Conservation (phyloP, 2,113 vertebrate genomes). For the Phrynosoma blainvillii region DNA sequence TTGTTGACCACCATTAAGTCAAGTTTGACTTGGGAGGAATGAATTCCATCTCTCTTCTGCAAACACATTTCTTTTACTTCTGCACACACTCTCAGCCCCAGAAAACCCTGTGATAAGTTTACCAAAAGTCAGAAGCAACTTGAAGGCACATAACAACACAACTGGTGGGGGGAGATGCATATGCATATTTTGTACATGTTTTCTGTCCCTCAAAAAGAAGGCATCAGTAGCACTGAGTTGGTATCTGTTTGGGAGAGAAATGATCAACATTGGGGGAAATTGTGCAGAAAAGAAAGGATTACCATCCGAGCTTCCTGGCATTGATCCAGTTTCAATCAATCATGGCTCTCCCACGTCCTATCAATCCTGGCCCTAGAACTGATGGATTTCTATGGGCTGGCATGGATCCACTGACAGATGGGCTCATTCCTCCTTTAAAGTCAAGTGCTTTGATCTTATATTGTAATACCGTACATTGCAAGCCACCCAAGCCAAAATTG, state of each 20-base stretch:
- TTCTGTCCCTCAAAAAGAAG: background rate
- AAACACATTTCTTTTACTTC: no score
- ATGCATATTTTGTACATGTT: background rate
- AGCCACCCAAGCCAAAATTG: slow-evolving; percentile 53
- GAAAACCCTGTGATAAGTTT: no score
- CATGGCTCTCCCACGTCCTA: background rate
- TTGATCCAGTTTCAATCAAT: background rate
- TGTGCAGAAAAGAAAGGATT: background rate
- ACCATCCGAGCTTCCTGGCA: background rate
- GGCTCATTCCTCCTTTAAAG: slow-evolving; percentile 38
- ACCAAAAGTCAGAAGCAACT: no score
- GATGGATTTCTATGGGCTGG: background rate
- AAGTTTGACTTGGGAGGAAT: no score
- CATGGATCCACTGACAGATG: background rate
- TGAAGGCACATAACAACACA: no score
- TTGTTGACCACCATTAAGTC: no score
- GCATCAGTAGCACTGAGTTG: background rate
- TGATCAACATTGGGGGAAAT: no score
- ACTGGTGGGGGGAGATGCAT: no score
- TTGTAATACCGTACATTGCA: slow-evolving; percentile 38
- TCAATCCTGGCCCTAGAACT: background rate
- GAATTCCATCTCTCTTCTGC: no score
- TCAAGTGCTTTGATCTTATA: background rate
- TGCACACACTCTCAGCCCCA: no score
- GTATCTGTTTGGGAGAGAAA: no score